These are phyloP conservation scores for Falco punctatus DNA, from an alignment of 2,113 vertebrate species.

Conservation along the genomic window DNA sequence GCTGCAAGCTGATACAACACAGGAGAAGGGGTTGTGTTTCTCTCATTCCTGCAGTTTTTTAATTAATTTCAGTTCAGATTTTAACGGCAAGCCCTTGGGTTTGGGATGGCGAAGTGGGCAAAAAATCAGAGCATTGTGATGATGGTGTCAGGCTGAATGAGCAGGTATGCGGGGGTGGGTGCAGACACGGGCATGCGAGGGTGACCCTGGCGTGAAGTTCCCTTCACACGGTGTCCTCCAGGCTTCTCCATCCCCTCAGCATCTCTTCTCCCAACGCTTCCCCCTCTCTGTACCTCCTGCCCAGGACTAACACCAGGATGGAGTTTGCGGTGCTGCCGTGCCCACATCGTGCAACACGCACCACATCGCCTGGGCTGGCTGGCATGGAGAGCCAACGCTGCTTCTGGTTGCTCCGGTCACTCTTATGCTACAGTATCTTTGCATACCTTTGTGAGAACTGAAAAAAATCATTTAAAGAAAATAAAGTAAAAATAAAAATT, in stretches of 20 bases:
- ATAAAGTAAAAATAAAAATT: background rate
- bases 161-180: too few relatives aligned
- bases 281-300: background rate
- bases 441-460: too few relatives aligned
- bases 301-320: background rate
- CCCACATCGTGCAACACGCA: fast-evolving
- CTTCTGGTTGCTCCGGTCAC: background rate
- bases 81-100: background rate
- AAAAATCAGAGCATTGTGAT: background rate
- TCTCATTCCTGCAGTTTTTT: background rate
- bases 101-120: fast-evolving
- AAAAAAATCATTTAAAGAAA: too few relatives aligned
- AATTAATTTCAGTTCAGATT: background rate
- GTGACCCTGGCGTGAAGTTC: background rate
- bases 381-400: background rate
- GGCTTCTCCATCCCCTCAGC: background rate
- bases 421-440: background rate
- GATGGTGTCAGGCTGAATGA: background rate
- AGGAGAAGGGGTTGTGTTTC: background rate
- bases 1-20: background rate
- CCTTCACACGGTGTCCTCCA: background rate
- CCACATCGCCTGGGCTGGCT: fast-evolving
- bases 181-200: too few relatives aligned
- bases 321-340: background rate
- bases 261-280: fast-evolving